These are phyloP conservation scores for Drosophila busckii DNA, from an alignment of 1,140 invertebrate genomes.

Conservation along the genomic window DNA sequence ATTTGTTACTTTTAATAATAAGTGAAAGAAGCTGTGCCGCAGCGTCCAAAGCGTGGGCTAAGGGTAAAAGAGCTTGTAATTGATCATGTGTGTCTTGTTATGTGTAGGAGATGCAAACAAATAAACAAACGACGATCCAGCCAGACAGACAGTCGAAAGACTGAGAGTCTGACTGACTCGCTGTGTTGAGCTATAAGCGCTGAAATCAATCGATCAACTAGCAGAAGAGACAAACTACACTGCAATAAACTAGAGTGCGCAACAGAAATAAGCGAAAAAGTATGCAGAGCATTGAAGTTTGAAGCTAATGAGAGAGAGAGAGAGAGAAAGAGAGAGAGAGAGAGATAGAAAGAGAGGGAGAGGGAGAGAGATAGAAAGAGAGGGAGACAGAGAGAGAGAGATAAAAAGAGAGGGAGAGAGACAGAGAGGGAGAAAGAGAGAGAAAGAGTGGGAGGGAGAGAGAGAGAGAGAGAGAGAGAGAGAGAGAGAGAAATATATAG, in stretches of 20 bases:
- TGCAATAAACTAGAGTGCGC: neutral
- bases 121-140: slow-evolving; percentile 60
- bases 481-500: too few species aligned
- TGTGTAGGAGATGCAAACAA: slow-evolving; percentile 49
- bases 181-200: slow-evolving; percentile 70
- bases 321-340: too few species aligned
- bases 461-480: too few species aligned
- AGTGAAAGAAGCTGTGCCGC: slow-evolving; percentile 72
- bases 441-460: too few species aligned
- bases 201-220: slow-evolving; percentile 71
- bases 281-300: too few species aligned
- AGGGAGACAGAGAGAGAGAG: too few species aligned
- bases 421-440: too few species aligned
- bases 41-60: slow-evolving; percentile 7
- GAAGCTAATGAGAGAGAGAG: too few species aligned
- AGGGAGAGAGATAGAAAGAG: too few species aligned
- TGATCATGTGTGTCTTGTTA: slow-evolving; percentile 65
- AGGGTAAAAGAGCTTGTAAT: slow-evolving; percentile 50
- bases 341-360: too few species aligned
- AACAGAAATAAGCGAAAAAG: neutral
- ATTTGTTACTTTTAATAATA: slow-evolving; percentile 79
- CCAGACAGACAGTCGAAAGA: slow-evolving; percentile 16
- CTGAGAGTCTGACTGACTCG: slow-evolving; percentile 30
- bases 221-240: slow-evolving; percentile 23
- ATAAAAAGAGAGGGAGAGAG: too few species aligned